phyloP scores from a whole-genome alignment of 2,797 vertebrate genomes.

The Sternarchorhynchus goeldii region DNA sequence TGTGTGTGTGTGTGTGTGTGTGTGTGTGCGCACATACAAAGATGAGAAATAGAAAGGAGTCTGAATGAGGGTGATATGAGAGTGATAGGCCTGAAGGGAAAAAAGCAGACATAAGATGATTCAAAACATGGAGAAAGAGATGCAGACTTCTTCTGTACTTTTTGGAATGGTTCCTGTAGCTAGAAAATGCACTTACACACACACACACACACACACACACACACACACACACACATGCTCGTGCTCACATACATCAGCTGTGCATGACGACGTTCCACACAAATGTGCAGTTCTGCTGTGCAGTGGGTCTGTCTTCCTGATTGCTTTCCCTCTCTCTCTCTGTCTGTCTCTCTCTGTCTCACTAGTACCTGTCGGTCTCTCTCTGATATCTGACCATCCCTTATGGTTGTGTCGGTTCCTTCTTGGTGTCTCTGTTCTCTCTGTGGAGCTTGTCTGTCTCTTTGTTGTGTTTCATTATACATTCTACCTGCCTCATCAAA shows the following conservation, averaged over 20 bases:
- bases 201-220: background rate
- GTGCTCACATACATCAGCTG: background rate
- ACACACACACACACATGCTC: background rate
- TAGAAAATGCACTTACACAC: background rate
- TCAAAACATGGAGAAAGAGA: background rate
- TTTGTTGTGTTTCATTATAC: background rate
- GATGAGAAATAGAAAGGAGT: background rate
- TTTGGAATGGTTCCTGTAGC: background rate
- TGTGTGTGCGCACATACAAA: background rate
- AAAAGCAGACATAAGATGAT: background rate
- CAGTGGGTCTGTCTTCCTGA: background rate
- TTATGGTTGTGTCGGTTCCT: background rate
- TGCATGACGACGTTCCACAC: background rate
- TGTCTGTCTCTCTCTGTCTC: background rate
- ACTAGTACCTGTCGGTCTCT: background rate
- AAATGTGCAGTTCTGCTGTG: background rate
- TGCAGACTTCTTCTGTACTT: background rate
- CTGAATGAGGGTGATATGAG: background rate
- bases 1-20: background rate
- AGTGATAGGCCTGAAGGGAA: background rate
- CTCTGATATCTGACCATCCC: background rate
- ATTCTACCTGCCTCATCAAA: slow-evolving; percentile 1
- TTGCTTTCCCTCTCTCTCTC: background rate
- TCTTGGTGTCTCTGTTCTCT: background rate
- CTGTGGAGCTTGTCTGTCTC: background rate